Percentiles rank a stretch among this genome's conserved stretches.
Evolutionary conservation across 2,888 invertebrate species (phyloP).

Genomic region (Chorisops tibialis): DNA sequence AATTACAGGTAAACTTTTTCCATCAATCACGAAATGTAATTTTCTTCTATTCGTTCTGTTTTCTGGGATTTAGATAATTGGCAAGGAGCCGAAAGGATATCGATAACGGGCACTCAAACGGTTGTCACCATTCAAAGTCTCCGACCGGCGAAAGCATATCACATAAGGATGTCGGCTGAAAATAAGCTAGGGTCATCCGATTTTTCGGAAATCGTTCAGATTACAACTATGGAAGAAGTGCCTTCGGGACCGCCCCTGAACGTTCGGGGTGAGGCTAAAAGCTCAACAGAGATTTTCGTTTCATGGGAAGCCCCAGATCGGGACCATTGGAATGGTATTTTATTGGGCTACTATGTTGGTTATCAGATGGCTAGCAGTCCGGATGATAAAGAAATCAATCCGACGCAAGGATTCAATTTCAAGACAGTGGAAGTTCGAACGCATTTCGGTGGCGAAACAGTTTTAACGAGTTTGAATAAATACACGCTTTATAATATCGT

Average conservation of each 20-base stretch:
- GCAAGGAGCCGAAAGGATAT: conserved; percentile 78
- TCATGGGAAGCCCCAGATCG: conserved; percentile 85
- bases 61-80: conserved; percentile 60
- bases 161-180: conserved; percentile 83
- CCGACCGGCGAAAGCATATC: conserved; percentile 82
- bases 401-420: conserved; percentile 64
- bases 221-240: conserved; percentile 81
- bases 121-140: conserved; percentile 76
- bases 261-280: conserved; percentile 77
- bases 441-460: conserved; percentile 67
- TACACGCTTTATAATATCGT: conserved; percentile 78
- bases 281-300: conserved; percentile 78
- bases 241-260: conserved; percentile 80
- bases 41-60: neutral
- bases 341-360: conserved; percentile 83
- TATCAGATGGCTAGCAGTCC: conserved; percentile 61
- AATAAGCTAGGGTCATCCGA: conserved; percentile 85
- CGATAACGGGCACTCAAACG: conserved; percentile 78
- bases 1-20: conserved; percentile 55
- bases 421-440: conserved; percentile 74
- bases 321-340: conserved; percentile 83
- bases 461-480: conserved; percentile 69
- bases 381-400: conserved; percentile 52
- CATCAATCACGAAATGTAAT: neutral
- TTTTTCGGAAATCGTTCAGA: conserved; percentile 79